Evolutionary conservation across 2,888 invertebrate genomes (phyloP).

Genomic region (Lumbricus terrestris): DNA sequence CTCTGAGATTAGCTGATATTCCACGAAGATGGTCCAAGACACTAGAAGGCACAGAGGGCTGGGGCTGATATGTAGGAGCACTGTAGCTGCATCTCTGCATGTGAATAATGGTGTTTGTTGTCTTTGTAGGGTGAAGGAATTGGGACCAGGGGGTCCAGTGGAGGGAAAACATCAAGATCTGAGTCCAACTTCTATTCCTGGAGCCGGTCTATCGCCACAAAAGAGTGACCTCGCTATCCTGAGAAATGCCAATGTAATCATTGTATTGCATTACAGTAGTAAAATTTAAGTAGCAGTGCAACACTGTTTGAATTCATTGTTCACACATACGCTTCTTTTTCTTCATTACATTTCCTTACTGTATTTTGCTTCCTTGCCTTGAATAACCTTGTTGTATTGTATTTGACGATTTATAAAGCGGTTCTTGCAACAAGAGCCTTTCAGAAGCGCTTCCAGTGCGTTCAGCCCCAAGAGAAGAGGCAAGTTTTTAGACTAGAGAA

Average conservation of each 20-base stretch:
- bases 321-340: neutral
- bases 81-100: neutral
- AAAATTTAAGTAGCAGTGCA: no score
- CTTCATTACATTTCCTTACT: neutral
- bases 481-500: no score
- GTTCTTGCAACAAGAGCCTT: no score
- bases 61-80: no score
- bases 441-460: no score
- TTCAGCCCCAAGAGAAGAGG: no score
- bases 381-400: no score
- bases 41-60: no score
- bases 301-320: neutral
- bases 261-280: neutral
- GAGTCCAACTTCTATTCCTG: constrained; percentile 40
- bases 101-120: neutral
- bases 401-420: no score
- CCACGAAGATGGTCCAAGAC: no score
- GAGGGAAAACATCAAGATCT: constrained; percentile 40
- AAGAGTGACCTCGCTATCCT: constrained; percentile 79
- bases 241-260: constrained; percentile 81
- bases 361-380: neutral
- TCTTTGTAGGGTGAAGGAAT: constrained; percentile 79
- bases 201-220: constrained; percentile 59
- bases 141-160: constrained; percentile 61
- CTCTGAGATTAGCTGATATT: no score